phyloP scores from a whole-genome alignment of 2,797 vertebrate species.

The Lepus townsendii region DNA sequence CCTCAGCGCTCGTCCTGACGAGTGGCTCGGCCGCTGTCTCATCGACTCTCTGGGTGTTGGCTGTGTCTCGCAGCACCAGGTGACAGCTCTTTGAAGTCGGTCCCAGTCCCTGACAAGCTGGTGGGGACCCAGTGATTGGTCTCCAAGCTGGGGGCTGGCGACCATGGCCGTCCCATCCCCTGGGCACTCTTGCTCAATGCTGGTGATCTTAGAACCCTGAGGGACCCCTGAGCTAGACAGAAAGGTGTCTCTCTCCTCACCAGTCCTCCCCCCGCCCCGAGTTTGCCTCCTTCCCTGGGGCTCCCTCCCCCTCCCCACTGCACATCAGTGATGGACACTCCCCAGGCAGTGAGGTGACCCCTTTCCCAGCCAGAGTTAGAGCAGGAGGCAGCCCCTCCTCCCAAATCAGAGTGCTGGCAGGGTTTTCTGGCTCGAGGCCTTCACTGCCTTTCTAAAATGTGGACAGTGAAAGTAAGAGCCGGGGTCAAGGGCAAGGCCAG shows the following conservation, averaged over 20 bases:
- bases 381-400: neutral
- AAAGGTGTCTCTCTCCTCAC: neutral
- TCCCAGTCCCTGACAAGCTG: neutral
- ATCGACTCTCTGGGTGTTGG: conserved; percentile 96
- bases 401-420: neutral
- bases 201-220: neutral
- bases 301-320: accelerated
- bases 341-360: neutral
- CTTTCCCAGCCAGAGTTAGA: neutral
- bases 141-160: neutral
- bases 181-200: neutral
- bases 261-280: neutral
- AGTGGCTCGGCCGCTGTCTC: conserved; percentile 99
- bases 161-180: accelerated
- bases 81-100: conserved; percentile 82
- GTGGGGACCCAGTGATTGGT: neutral
- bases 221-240: neutral
- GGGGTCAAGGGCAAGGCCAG: neutral
- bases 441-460: neutral
- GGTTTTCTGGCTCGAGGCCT: neutral
- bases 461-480: neutral
- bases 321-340: neutral
- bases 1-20: conserved; percentile 96
- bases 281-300: neutral
- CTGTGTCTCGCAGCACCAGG: conserved; percentile 95